A percentile compares a stretch with the other conserved stretches of the same genome.
phyloP scores from a whole-genome alignment of 2,888 invertebrate genomes.

The Ochropleura plecta region DNA sequence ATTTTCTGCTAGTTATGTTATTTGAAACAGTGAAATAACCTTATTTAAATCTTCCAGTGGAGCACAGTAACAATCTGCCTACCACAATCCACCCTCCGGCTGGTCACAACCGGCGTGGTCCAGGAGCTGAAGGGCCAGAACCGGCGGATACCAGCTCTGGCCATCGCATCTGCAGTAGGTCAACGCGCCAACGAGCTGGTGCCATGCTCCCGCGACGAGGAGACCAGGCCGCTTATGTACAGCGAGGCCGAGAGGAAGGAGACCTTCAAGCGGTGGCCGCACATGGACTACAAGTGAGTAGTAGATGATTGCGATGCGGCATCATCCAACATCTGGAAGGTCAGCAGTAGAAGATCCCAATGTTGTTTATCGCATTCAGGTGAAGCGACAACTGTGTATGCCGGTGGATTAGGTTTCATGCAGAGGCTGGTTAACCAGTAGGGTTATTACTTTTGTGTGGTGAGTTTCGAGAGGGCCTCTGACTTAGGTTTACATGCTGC shows the following conservation, averaged over 20 bases:
- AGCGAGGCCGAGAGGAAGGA: constrained; percentile 97
- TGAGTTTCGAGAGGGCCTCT: no score
- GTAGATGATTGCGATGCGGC: not conserved
- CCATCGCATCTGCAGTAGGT: constrained; percentile 97
- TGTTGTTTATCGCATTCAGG: not conserved
- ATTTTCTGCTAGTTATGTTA: not conserved
- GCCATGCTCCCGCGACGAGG: constrained; percentile 89
- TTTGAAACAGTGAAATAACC: not conserved
- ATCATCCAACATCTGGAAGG: not conserved
- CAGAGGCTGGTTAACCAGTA: not conserved
- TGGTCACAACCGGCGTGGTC: constrained; percentile 95
- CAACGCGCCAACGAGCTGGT: constrained; percentile 96
- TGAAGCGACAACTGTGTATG: not conserved
- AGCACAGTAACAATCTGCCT: constrained; percentile 96
- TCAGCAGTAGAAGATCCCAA: not conserved
- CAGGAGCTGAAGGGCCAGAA: constrained; percentile 95
- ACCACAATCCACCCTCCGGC: constrained; percentile 94
- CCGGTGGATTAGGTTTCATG: not conserved
- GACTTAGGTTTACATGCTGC: no score
- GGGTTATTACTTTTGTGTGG: no score
- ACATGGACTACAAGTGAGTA: constrained; percentile 98
- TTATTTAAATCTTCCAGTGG: constrained; percentile 92
- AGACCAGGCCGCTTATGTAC: constrained; percentile 93
- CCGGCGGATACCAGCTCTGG: constrained; percentile 95
- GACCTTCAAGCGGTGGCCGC: constrained; percentile 98